phyloP scores from a whole-genome alignment of 2,888 invertebrate species.

The Fabriciana adippe region DNA sequence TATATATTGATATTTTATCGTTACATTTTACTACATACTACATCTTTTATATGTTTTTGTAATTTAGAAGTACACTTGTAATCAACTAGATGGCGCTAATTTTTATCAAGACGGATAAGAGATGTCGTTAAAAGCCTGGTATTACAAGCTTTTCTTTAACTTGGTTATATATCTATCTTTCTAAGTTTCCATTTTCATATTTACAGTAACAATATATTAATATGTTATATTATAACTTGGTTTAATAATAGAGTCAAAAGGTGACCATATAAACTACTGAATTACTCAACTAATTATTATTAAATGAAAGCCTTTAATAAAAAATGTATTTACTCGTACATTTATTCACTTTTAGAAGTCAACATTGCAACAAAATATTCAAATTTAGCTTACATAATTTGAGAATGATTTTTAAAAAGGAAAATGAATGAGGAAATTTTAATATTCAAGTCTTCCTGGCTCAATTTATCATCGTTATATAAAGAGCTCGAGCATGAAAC shows the following conservation, averaged over 20 bases:
- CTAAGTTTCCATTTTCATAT: neutral
- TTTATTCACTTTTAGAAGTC: too few species aligned
- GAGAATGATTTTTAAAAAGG: conserved; percentile 9
- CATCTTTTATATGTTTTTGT: too few species aligned
- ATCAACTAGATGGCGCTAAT: neutral
- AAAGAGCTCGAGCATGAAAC: conserved; percentile 59
- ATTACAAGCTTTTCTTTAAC: neutral
- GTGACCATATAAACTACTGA: too few species aligned
- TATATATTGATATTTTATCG: neutral
- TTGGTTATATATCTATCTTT: neutral
- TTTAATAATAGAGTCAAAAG: neutral
- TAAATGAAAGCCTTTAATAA: too few species aligned
- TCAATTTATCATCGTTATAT: conserved; percentile 61
- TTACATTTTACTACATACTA: neutral
- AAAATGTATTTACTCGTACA: too few species aligned
- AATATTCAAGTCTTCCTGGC: conserved; percentile 48
- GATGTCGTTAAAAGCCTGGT: conserved; percentile 1
- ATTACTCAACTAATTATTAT: too few species aligned
- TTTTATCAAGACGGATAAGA: neutral
- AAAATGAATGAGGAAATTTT: conserved; percentile 30
- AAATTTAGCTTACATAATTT: neutral
- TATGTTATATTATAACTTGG: neutral
- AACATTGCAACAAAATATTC: neutral
- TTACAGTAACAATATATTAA: neutral
- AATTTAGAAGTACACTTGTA: neutral